Percentiles rank a stretch among this genome's conserved stretches.
Evolutionary conservation across 2,797 vertebrate species (phyloP).

Genomic region (Chelon labrosus): DNA sequence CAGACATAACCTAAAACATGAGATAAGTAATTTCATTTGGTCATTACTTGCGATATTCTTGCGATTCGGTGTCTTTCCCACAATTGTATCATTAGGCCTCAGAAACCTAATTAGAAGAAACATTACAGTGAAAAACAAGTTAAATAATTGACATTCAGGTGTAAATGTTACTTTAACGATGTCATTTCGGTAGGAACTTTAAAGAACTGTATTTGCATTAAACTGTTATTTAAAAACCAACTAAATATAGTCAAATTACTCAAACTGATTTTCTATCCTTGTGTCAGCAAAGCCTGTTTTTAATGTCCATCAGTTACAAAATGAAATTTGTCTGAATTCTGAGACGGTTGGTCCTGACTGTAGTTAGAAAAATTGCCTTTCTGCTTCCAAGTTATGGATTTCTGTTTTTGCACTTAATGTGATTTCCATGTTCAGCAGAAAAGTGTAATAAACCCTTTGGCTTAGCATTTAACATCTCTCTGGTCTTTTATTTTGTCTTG

Average conservation of each 20-base stretch:
- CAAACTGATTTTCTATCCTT: neutral
- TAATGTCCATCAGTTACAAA: neutral
- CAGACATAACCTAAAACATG: too few species aligned
- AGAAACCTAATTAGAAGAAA: neutral
- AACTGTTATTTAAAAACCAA: neutral
- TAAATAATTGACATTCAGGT: neutral
- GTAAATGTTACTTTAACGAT: neutral
- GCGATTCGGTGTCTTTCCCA: neutral
- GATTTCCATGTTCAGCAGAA: constrained; percentile 27
- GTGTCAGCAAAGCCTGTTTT: neutral
- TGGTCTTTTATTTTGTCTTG: neutral
- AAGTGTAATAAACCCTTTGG: constrained; percentile 61
- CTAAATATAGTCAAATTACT: neutral
- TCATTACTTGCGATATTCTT: too few species aligned
- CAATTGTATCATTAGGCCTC: neutral
- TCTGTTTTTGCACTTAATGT: constrained; percentile 13
- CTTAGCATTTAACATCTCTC: constrained; percentile 34
- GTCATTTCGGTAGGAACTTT: neutral
- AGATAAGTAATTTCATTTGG: too few species aligned
- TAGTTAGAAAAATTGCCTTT: neutral
- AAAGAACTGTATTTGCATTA: neutral
- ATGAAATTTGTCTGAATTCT: neutral
- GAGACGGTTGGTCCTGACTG: too few species aligned
- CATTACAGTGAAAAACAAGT: neutral
- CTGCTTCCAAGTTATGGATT: neutral